Evolutionary conservation across 2,888 invertebrate genomes (phyloP).

Genomic region (Cylindroiulus punctatus): DNA sequence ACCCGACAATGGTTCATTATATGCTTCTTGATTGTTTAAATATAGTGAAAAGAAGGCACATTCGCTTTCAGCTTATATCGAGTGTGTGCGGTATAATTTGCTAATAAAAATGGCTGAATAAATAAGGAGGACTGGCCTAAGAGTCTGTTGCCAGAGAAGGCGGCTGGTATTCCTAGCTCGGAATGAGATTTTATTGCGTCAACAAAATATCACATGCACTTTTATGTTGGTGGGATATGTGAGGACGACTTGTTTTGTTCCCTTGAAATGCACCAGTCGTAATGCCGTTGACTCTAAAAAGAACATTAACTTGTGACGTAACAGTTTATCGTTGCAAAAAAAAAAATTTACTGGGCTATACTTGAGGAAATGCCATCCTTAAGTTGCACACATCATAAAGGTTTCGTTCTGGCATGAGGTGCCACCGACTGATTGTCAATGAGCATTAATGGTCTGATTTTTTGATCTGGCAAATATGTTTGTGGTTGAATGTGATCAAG

Average conservation of each 20-base stretch:
- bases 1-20: conserved; percentile 47
- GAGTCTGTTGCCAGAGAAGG: conserved; percentile 25
- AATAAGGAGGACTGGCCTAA: neutral
- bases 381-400: too few relatives aligned
- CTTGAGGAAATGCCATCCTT: too few relatives aligned
- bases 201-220: neutral
- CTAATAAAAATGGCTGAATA: conserved; percentile 45
- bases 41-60: conserved; percentile 3
- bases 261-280: neutral
- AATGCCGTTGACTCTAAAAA: neutral
- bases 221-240: neutral
- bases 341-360: too few relatives aligned
- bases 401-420: too few relatives aligned
- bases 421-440: too few relatives aligned
- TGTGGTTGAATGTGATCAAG: too few relatives aligned
- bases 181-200: neutral
- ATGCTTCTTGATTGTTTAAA: conserved; percentile 33
- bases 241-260: conserved; percentile 13
- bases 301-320: too few relatives aligned
- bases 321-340: too few relatives aligned
- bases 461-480: too few relatives aligned
- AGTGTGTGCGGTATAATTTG: conserved; percentile 11
- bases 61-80: conserved; percentile 35
- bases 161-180: neutral
- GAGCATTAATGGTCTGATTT: too few relatives aligned